A percentile compares a stretch with the other conserved stretches of the same genome.
phyloP scores from a whole-genome alignment of 64 coral and sea anemone genomes.

The Montipora capricornis region DNA sequence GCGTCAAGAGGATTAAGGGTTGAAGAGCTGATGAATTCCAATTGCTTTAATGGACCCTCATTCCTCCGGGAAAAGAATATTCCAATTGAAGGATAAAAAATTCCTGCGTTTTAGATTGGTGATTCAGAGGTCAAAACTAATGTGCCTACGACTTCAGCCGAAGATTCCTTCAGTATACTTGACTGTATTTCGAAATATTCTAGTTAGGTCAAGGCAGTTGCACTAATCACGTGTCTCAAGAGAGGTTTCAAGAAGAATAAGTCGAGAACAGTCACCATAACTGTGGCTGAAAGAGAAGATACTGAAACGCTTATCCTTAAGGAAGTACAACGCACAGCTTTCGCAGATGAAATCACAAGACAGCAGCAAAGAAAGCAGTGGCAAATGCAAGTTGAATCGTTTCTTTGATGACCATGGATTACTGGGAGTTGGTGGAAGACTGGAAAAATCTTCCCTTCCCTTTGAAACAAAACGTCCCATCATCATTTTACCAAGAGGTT shows the following conservation, averaged over 20 bases:
- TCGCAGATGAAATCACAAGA: slow-evolving; percentile 34
- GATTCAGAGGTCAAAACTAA: slow-evolving; percentile 18
- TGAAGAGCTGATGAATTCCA: slow-evolving; percentile 40
- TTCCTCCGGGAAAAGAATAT: background rate
- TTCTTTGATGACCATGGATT: slow-evolving; percentile 35
- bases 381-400: slow-evolving; percentile 18
- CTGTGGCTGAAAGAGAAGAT: slow-evolving; percentile 16
- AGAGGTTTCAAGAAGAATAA: background rate
- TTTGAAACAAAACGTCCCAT: slow-evolving; percentile 33
- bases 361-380: background rate
- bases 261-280: background rate
- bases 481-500: background rate
- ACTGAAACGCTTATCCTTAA: background rate
- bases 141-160: background rate
- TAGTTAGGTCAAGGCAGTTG: background rate
- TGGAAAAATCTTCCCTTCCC: background rate
- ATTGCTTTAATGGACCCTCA: slow-evolving; percentile 27
- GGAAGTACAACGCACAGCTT: background rate
- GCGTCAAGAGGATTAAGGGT: slow-evolving; percentile 6
- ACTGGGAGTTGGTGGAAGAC: slow-evolving; percentile 44
- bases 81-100: background rate
- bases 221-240: background rate
- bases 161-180: background rate
- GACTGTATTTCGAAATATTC: background rate
- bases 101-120: background rate